A percentile compares a stretch with the other conserved stretches of the same genome.
These are phyloP conservation scores for Saturnia pavonia DNA, from an alignment of 2,888 invertebrate species.

Conservation along the genomic window DNA sequence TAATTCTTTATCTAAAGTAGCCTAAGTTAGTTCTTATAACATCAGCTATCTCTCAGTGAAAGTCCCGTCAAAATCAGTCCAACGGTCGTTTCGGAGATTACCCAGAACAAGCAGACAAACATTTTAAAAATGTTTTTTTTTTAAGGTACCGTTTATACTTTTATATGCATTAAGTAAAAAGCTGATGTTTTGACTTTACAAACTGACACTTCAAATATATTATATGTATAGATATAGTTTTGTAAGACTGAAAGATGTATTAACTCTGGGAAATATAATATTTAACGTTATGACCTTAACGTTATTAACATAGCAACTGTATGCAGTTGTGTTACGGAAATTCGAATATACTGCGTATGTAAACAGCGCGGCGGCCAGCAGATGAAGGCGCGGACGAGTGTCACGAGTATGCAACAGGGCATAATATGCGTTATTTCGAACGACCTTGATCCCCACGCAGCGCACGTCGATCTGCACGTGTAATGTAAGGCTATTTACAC, in stretches of 20 bases:
- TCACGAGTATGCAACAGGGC: constrained; percentile 38
- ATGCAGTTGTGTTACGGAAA: constrained; percentile 1
- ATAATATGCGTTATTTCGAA: constrained; percentile 58
- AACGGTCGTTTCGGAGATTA: too few species aligned
- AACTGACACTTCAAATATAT: too few species aligned
- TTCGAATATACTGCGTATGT: constrained; percentile 9
- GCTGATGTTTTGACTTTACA: too few species aligned
- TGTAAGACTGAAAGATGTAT: background rate
- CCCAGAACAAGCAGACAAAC: too few species aligned
- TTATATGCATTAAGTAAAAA: too few species aligned
- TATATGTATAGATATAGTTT: background rate
- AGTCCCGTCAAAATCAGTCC: too few species aligned
- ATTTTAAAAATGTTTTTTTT: too few species aligned
- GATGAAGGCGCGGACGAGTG: constrained; percentile 27
- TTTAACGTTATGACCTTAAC: background rate
- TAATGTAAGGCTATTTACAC: constrained; percentile 60
- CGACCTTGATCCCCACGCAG: constrained; percentile 79
- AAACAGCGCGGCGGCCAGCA: constrained; percentile 14
- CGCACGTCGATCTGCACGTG: constrained; percentile 66
- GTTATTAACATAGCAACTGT: too few species aligned
- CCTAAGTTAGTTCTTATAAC: too few species aligned
- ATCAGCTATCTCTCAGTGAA: too few species aligned
- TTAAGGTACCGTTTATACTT: too few species aligned
- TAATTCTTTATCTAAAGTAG: too few species aligned
- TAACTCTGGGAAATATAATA: background rate